Evolutionary conservation across 2,888 invertebrate species (phyloP).

Genomic region (Parapristionchus giblindavisi): DNA sequence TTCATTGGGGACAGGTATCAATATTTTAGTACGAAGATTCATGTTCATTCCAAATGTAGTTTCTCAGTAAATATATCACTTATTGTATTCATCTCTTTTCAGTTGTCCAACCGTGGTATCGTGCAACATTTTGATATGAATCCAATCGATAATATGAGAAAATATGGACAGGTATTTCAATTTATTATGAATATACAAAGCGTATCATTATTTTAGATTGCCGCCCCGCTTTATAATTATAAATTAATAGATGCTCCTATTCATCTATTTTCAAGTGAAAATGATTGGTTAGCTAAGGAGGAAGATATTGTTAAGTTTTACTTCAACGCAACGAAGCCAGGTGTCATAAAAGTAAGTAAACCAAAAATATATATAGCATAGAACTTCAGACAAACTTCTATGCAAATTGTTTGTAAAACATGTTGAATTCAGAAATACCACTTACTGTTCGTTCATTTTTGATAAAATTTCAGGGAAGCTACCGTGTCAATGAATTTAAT

Average conservation of each 20-base stretch:
- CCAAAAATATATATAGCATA: neutral
- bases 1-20: conserved; percentile 6
- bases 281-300: neutral
- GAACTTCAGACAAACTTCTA: neutral
- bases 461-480: neutral
- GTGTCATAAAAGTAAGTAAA: conserved; percentile 1
- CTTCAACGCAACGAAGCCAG: neutral
- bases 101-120: neutral
- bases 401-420: neutral
- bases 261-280: neutral
- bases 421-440: neutral
- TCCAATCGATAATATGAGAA: conserved; percentile 15
- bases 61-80: too few relatives aligned
- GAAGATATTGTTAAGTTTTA: neutral
- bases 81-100: too few relatives aligned
- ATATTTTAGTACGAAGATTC: neutral
- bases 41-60: neutral
- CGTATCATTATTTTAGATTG: neutral
- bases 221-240: conserved; percentile 3
- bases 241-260: neutral
- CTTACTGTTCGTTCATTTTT: neutral
- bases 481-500: conserved; percentile 11
- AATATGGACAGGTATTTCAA: conserved; percentile 6
- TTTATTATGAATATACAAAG: too few relatives aligned
- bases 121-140: conserved; percentile 5